Conservation (phyloP, 1,140 invertebrate genomes). For the Amyelois transitella region DNA sequence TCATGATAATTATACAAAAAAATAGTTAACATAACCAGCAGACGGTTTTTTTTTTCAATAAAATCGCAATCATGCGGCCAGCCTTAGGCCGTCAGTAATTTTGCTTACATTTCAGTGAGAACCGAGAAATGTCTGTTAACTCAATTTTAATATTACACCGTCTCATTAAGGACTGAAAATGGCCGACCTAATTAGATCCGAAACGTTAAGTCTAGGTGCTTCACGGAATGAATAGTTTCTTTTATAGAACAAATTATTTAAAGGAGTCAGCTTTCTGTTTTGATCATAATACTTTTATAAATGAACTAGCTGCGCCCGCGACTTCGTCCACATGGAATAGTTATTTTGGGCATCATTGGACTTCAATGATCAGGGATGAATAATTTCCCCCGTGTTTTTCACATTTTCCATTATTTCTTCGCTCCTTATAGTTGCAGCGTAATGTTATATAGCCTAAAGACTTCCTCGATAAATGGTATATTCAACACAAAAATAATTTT, state of each 20-base stretch:
- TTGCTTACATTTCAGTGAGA: neutral
- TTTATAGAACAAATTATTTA: neutral
- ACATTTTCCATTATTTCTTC: no score
- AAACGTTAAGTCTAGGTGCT: neutral
- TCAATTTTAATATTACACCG: slow-evolving; percentile 30
- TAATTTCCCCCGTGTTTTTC: no score
- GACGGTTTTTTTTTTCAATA: no score
- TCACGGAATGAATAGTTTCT: slow-evolving; percentile 1
- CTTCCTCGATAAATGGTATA: no score
- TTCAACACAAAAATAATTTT: no score
- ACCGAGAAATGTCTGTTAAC: slow-evolving; percentile 14
- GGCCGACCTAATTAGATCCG: slow-evolving; percentile 14
- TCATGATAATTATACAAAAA: neutral
- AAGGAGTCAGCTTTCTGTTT: neutral
- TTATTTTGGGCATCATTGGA: no score
- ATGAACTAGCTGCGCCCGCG: no score
- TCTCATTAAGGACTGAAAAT: slow-evolving; percentile 14
- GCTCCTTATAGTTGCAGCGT: no score
- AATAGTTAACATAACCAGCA: neutral
- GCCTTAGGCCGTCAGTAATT: neutral
- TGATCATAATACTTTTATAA: neutral
- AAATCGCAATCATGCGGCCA: no score
- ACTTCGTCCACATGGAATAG: no score
- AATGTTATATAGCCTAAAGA: no score
- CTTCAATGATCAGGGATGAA: no score